Percentiles rank a stretch among this genome's conserved stretches.
phyloP scores from a whole-genome alignment of 64 coral and sea anemone species.

The Porites australiensis region DNA sequence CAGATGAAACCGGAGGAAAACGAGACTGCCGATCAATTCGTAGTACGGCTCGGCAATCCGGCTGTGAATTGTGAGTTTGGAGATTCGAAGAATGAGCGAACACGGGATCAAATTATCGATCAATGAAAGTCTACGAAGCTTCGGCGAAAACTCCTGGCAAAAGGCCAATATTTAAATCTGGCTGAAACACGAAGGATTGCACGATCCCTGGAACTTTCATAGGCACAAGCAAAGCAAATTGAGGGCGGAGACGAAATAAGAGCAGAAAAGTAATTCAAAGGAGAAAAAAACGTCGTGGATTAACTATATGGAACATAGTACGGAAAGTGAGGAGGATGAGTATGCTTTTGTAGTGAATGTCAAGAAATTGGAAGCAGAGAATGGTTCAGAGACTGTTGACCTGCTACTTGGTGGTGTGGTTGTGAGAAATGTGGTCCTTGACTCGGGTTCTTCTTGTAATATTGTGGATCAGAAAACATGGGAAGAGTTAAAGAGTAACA shows the following conservation, averaged over 20 bases:
- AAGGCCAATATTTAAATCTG: background rate
- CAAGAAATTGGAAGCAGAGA: background rate
- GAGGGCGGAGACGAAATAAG: background rate
- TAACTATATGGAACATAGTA: too few species aligned
- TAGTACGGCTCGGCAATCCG: conserved; percentile 2
- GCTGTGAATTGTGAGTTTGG: conserved; percentile 63
- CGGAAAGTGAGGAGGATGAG: too few species aligned
- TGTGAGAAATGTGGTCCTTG: background rate
- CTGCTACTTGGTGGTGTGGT: background rate
- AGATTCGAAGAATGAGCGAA: conserved; percentile 31
- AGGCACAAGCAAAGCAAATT: background rate
- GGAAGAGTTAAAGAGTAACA: background rate
- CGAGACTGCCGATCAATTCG: conserved; percentile 6
- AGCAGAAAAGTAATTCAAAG: background rate
- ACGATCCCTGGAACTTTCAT: background rate
- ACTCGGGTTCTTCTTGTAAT: conserved; percentile 22
- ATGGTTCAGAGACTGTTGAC: background rate
- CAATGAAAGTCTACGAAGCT: conserved; percentile 55
- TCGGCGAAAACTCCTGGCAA: conserved; percentile 4
- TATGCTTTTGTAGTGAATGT: background rate
- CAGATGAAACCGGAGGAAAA: conserved; percentile 37
- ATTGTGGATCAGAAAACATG: conserved; percentile 57
- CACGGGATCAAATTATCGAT: conserved; percentile 69
- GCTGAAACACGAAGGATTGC: background rate
- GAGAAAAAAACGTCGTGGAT: background rate